A percentile compares a stretch with the other conserved stretches of the same genome.
These are phyloP conservation scores for Haemorhous mexicanus DNA, from an alignment of 2,113 vertebrate genomes.

Conservation along the genomic window DNA sequence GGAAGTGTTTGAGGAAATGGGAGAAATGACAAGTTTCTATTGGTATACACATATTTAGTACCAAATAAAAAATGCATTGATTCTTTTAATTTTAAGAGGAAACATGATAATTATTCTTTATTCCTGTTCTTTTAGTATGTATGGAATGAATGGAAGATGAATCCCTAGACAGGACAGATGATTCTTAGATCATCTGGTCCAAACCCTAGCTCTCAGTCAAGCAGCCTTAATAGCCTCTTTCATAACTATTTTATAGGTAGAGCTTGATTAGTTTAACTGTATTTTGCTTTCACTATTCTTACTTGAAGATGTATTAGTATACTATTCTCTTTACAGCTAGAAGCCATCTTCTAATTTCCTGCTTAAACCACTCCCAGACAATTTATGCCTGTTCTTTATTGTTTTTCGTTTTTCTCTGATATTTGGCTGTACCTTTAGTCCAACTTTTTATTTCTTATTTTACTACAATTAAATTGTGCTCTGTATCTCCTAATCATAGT, in stretches of 20 bases:
- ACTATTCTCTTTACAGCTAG: background rate
- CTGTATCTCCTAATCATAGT: background rate
- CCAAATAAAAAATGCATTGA: background rate
- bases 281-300: background rate
- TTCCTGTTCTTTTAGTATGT: background rate
- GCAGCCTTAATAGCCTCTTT: background rate
- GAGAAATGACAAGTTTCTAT: background rate
- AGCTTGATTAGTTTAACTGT: background rate
- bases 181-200: background rate
- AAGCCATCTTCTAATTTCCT: background rate
- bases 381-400: background rate
- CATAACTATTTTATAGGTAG: background rate
- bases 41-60: background rate
- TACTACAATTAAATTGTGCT: background rate
- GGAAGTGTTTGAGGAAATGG: background rate
- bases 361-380: background rate
- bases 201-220: background rate
- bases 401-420: background rate
- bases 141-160: background rate
- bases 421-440: background rate
- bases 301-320: background rate
- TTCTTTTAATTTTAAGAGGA: background rate
- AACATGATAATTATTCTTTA: background rate
- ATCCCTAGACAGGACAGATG: background rate
- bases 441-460: background rate